Conservation (phyloP, 2,888 invertebrate genomes). For the Meta bourneti region DNA sequence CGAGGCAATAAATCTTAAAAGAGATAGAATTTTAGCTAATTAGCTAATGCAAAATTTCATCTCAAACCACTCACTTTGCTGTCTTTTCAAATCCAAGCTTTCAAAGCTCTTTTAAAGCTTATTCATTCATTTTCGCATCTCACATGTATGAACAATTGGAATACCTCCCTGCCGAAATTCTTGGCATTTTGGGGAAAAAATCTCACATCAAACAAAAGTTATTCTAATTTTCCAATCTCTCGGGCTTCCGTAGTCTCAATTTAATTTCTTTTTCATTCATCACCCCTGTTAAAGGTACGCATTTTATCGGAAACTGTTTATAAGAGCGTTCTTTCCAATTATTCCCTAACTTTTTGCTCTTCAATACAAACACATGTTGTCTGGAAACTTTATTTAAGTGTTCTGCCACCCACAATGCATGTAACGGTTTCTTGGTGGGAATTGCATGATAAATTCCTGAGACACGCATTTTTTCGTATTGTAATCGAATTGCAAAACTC, state of each 20-base stretch:
- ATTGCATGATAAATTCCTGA: not conserved
- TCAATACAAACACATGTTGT: not conserved
- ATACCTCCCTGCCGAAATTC: too few relatives aligned
- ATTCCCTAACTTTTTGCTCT: not conserved
- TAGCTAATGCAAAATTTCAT: too few relatives aligned
- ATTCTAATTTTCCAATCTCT: not conserved
- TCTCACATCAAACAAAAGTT: not conserved
- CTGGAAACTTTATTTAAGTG: not conserved
- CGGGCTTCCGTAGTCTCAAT: not conserved
- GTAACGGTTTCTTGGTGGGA: not conserved
- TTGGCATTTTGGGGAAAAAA: not conserved
- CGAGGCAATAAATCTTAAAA: too few relatives aligned
- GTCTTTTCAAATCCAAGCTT: too few relatives aligned
- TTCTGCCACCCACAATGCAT: not conserved
- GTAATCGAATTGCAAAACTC: too few relatives aligned
- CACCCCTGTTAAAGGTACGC: not conserved
- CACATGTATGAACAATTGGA: too few relatives aligned
- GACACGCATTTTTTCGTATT: not conserved
- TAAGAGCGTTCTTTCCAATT: not conserved
- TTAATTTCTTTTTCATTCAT: not conserved
- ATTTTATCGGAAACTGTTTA: not conserved
- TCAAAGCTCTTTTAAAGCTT: too few relatives aligned
- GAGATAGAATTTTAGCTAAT: too few relatives aligned
- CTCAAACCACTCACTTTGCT: too few relatives aligned
- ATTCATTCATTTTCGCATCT: too few relatives aligned